phyloP scores from a whole-genome alignment of 2,888 invertebrate genomes.

The Euproctis similis region DNA sequence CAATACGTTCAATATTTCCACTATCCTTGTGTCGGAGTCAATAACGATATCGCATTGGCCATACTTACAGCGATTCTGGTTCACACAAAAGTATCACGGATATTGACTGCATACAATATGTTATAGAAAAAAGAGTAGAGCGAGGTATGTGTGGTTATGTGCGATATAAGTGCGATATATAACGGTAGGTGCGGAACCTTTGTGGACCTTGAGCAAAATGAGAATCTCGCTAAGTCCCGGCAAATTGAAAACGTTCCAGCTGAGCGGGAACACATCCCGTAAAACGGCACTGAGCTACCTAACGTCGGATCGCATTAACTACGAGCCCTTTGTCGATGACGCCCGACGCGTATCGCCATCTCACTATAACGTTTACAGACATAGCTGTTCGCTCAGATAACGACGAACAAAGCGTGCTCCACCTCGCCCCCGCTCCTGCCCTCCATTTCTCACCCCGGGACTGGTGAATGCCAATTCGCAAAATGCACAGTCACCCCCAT shows the following conservation, averaged over 20 bases:
- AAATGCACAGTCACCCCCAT: conserved; percentile 47
- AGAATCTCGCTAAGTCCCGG: conserved; percentile 42
- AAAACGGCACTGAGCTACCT: conserved; percentile 21
- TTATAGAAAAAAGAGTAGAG: no score
- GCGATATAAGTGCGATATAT: no score
- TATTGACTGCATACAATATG: no score
- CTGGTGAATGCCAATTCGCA: conserved; percentile 42
- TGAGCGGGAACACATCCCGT: conserved; percentile 35
- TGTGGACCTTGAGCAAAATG: conserved; percentile 43
- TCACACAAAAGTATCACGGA: no score
- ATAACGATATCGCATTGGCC: no score
- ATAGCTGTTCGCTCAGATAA: conserved; percentile 51
- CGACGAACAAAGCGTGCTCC: conserved; percentile 45
- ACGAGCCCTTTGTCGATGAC: conserved; percentile 39
- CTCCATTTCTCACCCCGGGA: no score
- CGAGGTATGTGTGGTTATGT: no score
- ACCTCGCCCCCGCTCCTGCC: no score
- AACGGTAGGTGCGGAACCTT: no score
- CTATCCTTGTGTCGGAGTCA: no score
- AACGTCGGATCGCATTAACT: conserved; percentile 41
- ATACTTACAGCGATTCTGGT: no score
- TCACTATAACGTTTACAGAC: conserved; percentile 42
- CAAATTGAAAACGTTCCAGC: conserved; percentile 51
- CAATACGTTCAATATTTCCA: no score
- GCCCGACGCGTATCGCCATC: conserved; percentile 32